Evolutionary conservation across 2,113 vertebrate species (phyloP), one percentile per base, ranked within the genome.

Genomic region (Ranitomeya variabilis): DNA sequence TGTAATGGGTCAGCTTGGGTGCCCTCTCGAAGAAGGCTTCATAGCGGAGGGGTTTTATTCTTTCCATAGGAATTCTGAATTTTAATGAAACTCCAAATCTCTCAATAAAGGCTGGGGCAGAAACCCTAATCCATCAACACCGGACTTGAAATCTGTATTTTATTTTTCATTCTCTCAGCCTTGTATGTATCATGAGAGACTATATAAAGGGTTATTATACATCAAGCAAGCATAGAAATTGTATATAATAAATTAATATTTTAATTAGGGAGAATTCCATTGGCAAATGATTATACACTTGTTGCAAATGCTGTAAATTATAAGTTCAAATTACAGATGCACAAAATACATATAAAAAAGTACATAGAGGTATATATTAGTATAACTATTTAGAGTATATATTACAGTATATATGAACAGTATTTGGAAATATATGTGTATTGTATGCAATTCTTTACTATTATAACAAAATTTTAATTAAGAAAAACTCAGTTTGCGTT

Each of bases 11-110:
- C 95, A 96, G 95, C 91, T 94, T 86, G 93, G 94, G 94, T 93
- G 94, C 93, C 94, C 95, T 94, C 94, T 96, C 94, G 95, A 96
- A 96, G 94, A 94, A 93, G 92, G 94, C 94, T 92, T 93, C 91
- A 83, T 91, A 93, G 93, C 93, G 92, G 93, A 74, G 91, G 92
- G 94, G 90, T 79, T 89, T 95, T 90, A 89, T 93, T 95, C 93
- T 95, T 95, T 94, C 94, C 91, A 92, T 92, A 92, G 93, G 93
- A 96, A 95, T 95, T 92, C 92, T 94, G 96, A 95, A 96, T 96
- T 94, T 95, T 95, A 96, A 96, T 95, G 95, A 96, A 96, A 95
- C 94, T 94, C 93, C 93, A 95, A 95, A 95, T 95, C 92, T 87
- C 92, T 94, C 95, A 95, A 95, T 95, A 96, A 96, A 96, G 91